Evolutionary conservation across 30 jellyfish, hydroid and myxozoan species (phyloP).

Genomic region (Rhopilema esculentum): DNA sequence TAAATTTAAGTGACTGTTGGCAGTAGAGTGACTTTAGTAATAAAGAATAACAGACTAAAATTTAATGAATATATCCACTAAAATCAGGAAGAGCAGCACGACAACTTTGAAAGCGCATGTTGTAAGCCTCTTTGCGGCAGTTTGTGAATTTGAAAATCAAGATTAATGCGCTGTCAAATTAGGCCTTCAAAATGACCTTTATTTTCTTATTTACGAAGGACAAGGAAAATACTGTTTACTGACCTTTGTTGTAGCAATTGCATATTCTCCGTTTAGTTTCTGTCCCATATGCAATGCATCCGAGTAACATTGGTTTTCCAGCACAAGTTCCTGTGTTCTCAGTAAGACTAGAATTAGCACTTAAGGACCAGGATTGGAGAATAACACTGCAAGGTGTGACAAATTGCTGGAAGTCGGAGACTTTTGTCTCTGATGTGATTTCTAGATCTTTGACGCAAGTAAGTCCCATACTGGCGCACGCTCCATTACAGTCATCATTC

Average conservation of each 20-base stretch:
- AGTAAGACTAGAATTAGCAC: not conserved
- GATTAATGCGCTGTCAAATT: too few species aligned
- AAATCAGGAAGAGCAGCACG: too few species aligned
- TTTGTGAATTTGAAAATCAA: too few species aligned
- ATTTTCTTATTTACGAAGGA: not conserved
- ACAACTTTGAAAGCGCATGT: too few species aligned
- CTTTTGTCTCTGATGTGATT: not conserved
- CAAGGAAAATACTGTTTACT: not conserved
- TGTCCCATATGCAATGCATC: not conserved
- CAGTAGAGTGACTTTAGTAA: too few species aligned
- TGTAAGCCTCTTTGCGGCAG: too few species aligned
- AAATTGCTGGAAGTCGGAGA: not conserved
- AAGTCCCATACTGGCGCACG: conserved; percentile 21
- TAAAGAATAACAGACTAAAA: too few species aligned
- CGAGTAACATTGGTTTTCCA: conserved; percentile 14
- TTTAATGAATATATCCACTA: too few species aligned
- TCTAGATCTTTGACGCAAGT: not conserved
- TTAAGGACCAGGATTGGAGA: not conserved
- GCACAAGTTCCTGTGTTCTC: conserved; percentile 20
- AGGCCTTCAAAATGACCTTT: too few species aligned
- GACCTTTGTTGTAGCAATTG: conserved; percentile 23
- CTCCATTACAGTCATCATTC: conserved; percentile 5
- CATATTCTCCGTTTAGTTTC: conserved; percentile 17
- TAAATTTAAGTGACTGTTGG: too few species aligned
- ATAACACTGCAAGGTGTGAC: conserved; percentile 6